Conservation (phyloP, 2,797 vertebrate genomes). For the Enoplosus armatus region DNA sequence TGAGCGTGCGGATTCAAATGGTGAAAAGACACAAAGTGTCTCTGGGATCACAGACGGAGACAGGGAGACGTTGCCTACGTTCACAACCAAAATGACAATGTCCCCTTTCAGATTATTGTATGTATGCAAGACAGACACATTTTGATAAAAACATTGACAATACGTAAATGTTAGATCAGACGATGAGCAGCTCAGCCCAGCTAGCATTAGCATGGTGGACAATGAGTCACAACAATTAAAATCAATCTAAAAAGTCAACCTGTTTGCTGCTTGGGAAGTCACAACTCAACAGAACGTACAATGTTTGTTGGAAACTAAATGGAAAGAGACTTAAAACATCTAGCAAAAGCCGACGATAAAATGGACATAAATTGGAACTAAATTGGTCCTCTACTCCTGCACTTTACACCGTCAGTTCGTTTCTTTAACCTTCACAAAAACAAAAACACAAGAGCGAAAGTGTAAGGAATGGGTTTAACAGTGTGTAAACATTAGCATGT, state of each 20-base stretch:
- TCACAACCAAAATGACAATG: background rate
- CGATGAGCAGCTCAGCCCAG: background rate
- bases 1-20: slow-evolving; percentile 17
- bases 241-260: background rate
- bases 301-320: background rate
- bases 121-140: no score
- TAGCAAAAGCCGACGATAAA: background rate
- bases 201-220: background rate
- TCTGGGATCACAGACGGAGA: slow-evolving; percentile 37
- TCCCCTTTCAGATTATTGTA: background rate
- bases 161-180: background rate
- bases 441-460: background rate
- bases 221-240: background rate
- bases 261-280: background rate
- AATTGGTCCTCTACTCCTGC: background rate
- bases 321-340: background rate
- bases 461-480: background rate
- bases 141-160: background rate
- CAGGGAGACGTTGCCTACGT: background rate
- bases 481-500: background rate
- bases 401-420: background rate
- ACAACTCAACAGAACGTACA: background rate
- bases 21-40: slow-evolving; percentile 34
- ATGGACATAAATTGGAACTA: background rate
- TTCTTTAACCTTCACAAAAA: background rate